Evolutionary conservation across 2,113 vertebrate genomes (phyloP).

Genomic region (Caranx ignobilis): DNA sequence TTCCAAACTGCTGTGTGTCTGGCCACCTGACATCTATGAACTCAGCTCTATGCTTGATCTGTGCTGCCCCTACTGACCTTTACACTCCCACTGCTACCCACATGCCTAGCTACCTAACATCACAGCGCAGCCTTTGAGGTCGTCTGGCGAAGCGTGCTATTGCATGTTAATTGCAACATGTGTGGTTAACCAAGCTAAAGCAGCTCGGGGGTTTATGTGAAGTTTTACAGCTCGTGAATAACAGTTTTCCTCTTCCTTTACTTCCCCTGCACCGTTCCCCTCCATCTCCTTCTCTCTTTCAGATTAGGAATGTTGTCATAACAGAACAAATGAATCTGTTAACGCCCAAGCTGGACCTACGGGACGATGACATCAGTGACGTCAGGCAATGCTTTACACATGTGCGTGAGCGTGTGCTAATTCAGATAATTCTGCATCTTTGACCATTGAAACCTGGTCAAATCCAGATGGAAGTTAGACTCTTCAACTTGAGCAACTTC

Average conservation of each 20-base stretch:
- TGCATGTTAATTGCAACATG: conserved; percentile 77
- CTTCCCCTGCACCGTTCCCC: background rate
- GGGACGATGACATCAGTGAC: conserved; percentile 73
- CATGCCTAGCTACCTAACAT: conserved; percentile 71
- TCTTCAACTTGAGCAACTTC: background rate
- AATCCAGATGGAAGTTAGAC: background rate
- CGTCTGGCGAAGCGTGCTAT: conserved; percentile 54
- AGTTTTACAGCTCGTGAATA: conserved; percentile 71
- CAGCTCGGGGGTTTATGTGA: conserved; percentile 66
- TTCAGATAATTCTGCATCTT: conserved; percentile 24
- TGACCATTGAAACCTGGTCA: background rate
- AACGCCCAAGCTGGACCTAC: conserved; percentile 69
- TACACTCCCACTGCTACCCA: conserved; percentile 57
- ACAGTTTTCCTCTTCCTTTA: conserved; percentile 53
- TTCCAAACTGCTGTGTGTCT: conserved; percentile 22
- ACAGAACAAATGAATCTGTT: conserved; percentile 65
- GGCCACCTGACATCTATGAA: conserved; percentile 59
- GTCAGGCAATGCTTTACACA: conserved; percentile 43
- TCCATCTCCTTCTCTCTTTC: conserved; percentile 35
- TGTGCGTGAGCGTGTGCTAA: conserved; percentile 15
- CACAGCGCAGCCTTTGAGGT: conserved; percentile 70
- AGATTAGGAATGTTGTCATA: conserved; percentile 70
- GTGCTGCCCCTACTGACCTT: conserved; percentile 60
- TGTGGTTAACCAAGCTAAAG: conserved; percentile 67
- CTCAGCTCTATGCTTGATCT: conserved; percentile 57